Base-by-base conservation (phyloP, 2,797 vertebrate genomes). In the Falco berigora region DNA sequence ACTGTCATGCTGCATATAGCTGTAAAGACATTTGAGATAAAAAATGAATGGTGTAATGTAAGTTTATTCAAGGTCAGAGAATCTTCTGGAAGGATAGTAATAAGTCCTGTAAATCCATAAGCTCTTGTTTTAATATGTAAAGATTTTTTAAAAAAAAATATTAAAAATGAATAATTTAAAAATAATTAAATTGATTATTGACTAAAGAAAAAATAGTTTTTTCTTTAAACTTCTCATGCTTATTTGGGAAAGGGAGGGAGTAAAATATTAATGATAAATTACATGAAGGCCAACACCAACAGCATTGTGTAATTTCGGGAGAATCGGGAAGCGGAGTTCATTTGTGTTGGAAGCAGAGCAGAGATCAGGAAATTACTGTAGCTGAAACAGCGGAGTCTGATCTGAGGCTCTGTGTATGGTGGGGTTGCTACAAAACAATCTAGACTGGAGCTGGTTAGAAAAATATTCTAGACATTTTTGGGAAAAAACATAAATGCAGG, bases 401-500 rank as follows among this genome's bases (percentile, higher is more conserved):
- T 58, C 25, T 22, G 34, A 67, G 44, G 23, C 15, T 12, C 68
- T 64, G n/a, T 0, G 1, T 58, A 5, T 24, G 36, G 19, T 72
- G 77, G n/a, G 10, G 8, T 6, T 47, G 47, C 16, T 19, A 25
- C 2, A 49, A 42, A n/a, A 55, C 49, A 46, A 10, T 14, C 30
- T 19, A 5, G 19, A 1, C 9, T 50, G 34, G 50, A 59, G 52
- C 17, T 58, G 55, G 3, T 59, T 22, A 28, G n/a, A 18, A n/a
- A 27, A 53, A 42, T 40, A 24, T 3, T 17, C 7, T 2, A 9
- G 38, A 30, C 11, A 3, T 36, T 58, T 61, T 49, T 6, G 1
- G 13, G 27, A 38, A 27, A 28, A 56, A 56, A 77, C 1, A 1
- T 0, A 5, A 64, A n/a, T 59, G 12, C 20, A 30, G 19, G 9